Conservation (phyloP, 2,797 vertebrate species). For the Ptychobarbus kaznakovi region DNA sequence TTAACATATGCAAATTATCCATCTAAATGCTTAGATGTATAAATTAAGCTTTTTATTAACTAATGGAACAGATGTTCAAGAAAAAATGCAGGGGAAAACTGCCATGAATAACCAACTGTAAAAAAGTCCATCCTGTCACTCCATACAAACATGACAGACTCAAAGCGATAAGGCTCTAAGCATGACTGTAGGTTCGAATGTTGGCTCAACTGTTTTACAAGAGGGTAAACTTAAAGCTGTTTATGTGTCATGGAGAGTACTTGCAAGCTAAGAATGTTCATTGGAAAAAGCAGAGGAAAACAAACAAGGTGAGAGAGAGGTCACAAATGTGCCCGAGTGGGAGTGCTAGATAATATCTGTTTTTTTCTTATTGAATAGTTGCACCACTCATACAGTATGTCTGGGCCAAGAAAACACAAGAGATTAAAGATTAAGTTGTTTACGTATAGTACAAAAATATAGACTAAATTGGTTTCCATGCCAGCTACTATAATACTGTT, state of each 20-base stretch:
- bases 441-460: background rate
- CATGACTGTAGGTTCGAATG: slow-evolving; percentile 18
- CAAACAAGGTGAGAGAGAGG: background rate
- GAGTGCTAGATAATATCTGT: slow-evolving; percentile 6
- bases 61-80: background rate
- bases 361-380: slow-evolving; percentile 10
- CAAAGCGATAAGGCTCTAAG: slow-evolving; percentile 36
- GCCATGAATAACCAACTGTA: background rate
- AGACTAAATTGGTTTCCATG: background rate
- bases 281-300: slow-evolving; percentile 13
- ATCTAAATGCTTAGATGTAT: slow-evolving; percentile 6
- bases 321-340: slow-evolving; percentile 15
- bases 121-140: slow-evolving; percentile 13
- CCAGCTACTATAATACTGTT: background rate
- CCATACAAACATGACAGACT: slow-evolving; percentile 1
- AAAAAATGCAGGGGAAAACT: background rate
- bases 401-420: slow-evolving; percentile 31
- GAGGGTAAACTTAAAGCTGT: slow-evolving; percentile 51
- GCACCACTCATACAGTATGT: background rate
- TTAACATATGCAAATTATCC: background rate
- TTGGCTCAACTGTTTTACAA: slow-evolving; percentile 32
- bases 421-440: slow-evolving; percentile 26
- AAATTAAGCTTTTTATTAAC: background rate
- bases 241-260: slow-evolving; percentile 50
- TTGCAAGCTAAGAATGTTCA: slow-evolving; percentile 33